Evolutionary conservation across 2,888 invertebrate species (phyloP).

Genomic region (Polydrusus pterygomalis): DNA sequence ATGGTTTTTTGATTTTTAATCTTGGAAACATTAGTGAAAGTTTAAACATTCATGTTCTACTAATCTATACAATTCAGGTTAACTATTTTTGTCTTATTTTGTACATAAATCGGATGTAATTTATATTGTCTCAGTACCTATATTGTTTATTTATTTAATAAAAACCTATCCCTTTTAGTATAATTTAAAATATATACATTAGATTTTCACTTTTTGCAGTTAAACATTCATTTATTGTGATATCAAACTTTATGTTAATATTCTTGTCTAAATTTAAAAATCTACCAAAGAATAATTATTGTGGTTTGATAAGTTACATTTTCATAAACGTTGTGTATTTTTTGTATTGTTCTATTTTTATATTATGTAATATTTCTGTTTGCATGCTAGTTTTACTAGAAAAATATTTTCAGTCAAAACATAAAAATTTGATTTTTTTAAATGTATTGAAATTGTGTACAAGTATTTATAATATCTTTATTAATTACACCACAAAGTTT

Average conservation of each 20-base stretch:
- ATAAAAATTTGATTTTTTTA: no score
- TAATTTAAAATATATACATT: slow-evolving; percentile 7
- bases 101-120: neutral
- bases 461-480: neutral
- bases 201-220: slow-evolving; percentile 1
- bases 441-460: neutral
- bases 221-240: slow-evolving; percentile 9
- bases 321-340: neutral
- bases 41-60: neutral
- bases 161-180: slow-evolving; percentile 3
- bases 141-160: slow-evolving; percentile 8
- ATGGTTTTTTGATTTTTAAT: neutral
- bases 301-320: slow-evolving; percentile 1
- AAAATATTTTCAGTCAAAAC: no score
- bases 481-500: neutral
- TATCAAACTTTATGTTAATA: slow-evolving; percentile 8
- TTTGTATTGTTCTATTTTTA: neutral
- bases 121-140: neutral
- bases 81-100: slow-evolving; percentile 4
- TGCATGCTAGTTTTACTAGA: no score
- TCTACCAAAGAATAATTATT: neutral
- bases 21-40: neutral
- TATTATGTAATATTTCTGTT: neutral
- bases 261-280: neutral
- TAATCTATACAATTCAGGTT: neutral